Base-by-base conservation (phyloP, 2,797 vertebrate genomes). In the Orestias chungarensis region DNA sequence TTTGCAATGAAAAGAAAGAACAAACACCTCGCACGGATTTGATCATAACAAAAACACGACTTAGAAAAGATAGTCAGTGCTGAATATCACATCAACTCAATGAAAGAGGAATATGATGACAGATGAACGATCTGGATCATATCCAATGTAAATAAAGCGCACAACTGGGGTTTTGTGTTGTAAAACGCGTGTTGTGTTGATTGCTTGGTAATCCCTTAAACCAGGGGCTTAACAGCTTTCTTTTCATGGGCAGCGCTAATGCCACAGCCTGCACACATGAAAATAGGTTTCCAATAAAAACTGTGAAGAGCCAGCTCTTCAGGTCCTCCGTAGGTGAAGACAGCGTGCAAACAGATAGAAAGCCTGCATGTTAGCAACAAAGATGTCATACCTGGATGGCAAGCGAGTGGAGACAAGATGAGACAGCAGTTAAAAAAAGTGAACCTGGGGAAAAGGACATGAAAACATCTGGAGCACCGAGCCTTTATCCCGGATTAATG, bases 341-440 rank as follows among this genome's bases (percentile, higher is more conserved):
- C 88, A 90, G 72, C 64, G 52, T 89, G 88, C 76, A 83, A 88
- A 89, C 84, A 89, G 88, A 88, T 82, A 71, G 69, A 85, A 79
- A 78, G 71, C 55, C 72, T 71, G 69, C 62, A 23, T 79, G 46
- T 68, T 68, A 27, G 0, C 57, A 20, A 76, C 67, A 27, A 76
- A 75, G 77, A 88, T 85, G 87, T 86, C 79, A 88, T 80, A 76
- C 66, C 80, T 81, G 87, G 66, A 82, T 66, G 83, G 70, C 70
- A 74, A 85, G 70, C 52, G 25, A 88, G 86, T 80, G 83, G 61
- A 82, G 86, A 82, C 88, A 84, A 75, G 82, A 83, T 69, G 61
- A 80, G 49, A 50, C 47, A 61, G 78, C 52, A 31, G 78, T 47
- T n/a, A 47, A 74, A 66, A 40, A 62, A 67, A 71, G 43, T 35